These are phyloP conservation scores for Tenrec ecaudatus DNA, from an alignment of 2,113 vertebrate species.

Conservation along the genomic window DNA sequence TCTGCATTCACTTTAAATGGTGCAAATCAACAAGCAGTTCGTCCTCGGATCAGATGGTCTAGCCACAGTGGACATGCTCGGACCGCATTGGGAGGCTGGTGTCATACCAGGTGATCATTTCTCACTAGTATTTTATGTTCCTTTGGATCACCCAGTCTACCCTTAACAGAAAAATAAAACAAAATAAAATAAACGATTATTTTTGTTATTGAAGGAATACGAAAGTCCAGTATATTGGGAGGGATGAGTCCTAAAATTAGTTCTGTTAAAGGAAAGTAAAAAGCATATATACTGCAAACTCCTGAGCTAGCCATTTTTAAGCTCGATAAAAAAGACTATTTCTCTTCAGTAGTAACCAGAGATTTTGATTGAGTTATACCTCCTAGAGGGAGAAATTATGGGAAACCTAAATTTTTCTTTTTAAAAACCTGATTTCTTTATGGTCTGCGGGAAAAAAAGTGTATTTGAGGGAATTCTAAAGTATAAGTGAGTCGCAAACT, in stretches of 20 bases:
- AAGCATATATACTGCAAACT: slow-evolving; percentile 50
- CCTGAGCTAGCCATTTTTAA: slow-evolving; percentile 71
- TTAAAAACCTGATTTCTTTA: slow-evolving; percentile 71
- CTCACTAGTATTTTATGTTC: slow-evolving; percentile 52
- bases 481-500: slow-evolving; percentile 56
- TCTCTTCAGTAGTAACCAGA: slow-evolving; percentile 70
- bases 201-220: slow-evolving; percentile 42
- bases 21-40: not conserved
- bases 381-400: slow-evolving; percentile 76
- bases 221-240: slow-evolving; percentile 46
- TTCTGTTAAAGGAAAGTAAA: slow-evolving; percentile 65
- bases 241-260: slow-evolving; percentile 67
- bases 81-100: slow-evolving; percentile 45
- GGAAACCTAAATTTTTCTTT: slow-evolving; percentile 63
- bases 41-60: slow-evolving; percentile 2
- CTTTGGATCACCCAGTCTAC: slow-evolving; percentile 39
- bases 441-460: slow-evolving; percentile 12
- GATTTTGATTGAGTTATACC: slow-evolving; percentile 74
- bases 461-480: slow-evolving; percentile 55
- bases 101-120: not conserved
- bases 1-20: slow-evolving; percentile 37
- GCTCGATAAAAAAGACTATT: slow-evolving; percentile 72
- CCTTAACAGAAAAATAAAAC: slow-evolving; percentile 54
- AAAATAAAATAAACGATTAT: not conserved
- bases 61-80: not conserved